Conservation (phyloP, 2,797 vertebrate genomes). For the Microcaecilia unicolor region DNA sequence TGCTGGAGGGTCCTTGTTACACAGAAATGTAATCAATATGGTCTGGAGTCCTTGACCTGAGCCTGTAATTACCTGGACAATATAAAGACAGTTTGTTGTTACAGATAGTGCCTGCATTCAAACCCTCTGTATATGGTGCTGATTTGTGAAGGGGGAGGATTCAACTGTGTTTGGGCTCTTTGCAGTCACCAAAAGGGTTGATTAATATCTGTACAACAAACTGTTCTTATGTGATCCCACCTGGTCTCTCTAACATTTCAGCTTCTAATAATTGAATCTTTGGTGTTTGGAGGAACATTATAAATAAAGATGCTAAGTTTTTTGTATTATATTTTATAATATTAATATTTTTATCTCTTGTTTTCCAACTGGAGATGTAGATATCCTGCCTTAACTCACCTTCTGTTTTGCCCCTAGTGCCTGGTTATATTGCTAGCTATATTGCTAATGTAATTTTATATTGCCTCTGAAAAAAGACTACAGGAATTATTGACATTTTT, state of each 20-base stretch:
- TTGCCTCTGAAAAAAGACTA: too few species aligned
- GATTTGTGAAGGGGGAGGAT: constrained; percentile 41
- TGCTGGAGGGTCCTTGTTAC: constrained; percentile 62
- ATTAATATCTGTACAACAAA: constrained; percentile 28
- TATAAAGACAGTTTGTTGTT: constrained; percentile 81
- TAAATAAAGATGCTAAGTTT: too few species aligned
- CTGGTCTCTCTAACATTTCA: constrained; percentile 24
- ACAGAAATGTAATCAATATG: constrained; percentile 68
- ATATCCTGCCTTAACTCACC: too few species aligned
- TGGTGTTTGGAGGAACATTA: too few species aligned
- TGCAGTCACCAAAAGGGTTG: constrained; percentile 30
- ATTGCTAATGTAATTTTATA: too few species aligned
- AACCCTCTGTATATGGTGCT: constrained; percentile 32
- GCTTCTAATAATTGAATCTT: too few species aligned
- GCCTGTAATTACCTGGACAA: constrained; percentile 80
- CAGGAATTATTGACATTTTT: too few species aligned
- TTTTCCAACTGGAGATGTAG: too few species aligned
- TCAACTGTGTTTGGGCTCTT: constrained; percentile 32
- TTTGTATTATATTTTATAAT: too few species aligned
- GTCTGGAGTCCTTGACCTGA: constrained; percentile 60
- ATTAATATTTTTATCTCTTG: too few species aligned
- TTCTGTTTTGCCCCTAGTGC: too few species aligned
- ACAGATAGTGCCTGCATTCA: constrained; percentile 63
- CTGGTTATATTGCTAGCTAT: too few species aligned
- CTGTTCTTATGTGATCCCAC: constrained; percentile 58